These are phyloP conservation scores for Enteromius unitaeniatus DNA, from an alignment of 2,797 vertebrate genomes.

Conservation along the genomic window DNA sequence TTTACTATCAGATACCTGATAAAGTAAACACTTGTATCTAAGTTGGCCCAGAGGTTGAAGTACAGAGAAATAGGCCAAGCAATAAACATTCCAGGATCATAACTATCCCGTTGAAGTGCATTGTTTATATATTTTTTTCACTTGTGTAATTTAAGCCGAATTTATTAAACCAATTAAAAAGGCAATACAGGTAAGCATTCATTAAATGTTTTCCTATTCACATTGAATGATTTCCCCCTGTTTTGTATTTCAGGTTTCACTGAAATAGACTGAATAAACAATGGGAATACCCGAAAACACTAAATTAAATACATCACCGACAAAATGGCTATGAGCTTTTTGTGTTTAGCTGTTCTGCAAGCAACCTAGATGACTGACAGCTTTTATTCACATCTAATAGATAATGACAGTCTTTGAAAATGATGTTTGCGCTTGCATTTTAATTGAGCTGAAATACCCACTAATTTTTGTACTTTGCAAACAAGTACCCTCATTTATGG, in stretches of 20 bases:
- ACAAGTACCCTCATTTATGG: slow-evolving; percentile 85
- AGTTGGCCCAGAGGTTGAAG: neutral
- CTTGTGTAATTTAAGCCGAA: neutral
- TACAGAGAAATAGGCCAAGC: neutral
- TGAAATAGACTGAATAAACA: slow-evolving; percentile 44
- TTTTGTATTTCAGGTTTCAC: slow-evolving; percentile 51
- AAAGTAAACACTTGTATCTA: neutral
- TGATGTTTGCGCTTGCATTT: slow-evolving; percentile 81
- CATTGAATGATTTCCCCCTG: slow-evolving; percentile 31
- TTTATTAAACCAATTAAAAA: neutral
- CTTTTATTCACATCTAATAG: slow-evolving; percentile 84
- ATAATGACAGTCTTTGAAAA: slow-evolving; percentile 83
- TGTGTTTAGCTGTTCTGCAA: slow-evolving; percentile 74
- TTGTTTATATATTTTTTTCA: neutral
- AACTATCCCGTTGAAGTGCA: neutral
- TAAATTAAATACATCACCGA: slow-evolving; percentile 77
- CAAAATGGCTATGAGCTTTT: slow-evolving; percentile 77
- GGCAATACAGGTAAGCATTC: neutral
- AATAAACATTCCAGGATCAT: neutral
- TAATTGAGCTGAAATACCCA: slow-evolving; percentile 79
- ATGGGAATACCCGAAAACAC: slow-evolving; percentile 73
- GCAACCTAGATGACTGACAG: slow-evolving; percentile 82
- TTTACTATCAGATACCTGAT: neutral
- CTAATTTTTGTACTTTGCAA: slow-evolving; percentile 85
- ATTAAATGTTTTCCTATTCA: slow-evolving; percentile 19